Conservation (phyloP, 2,888 invertebrate genomes). For the Nematopogon swammerdamellus region DNA sequence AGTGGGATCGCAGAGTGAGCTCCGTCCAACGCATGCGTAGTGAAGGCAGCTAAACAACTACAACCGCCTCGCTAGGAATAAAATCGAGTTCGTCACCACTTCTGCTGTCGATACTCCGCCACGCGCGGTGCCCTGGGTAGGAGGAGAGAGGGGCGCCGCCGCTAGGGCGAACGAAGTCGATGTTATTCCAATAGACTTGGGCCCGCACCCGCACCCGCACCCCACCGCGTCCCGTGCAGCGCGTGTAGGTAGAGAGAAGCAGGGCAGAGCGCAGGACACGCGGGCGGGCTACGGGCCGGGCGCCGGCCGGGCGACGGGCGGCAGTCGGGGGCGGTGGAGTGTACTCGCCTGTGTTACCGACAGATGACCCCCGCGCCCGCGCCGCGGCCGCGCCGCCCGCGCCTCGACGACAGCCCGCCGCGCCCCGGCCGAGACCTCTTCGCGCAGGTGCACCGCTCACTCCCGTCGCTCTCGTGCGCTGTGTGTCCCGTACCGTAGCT, state of each 20-base stretch:
- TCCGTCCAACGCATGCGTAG: too few species aligned
- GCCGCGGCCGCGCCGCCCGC: conserved; percentile 30
- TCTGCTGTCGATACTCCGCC: too few species aligned
- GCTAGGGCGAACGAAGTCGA: not conserved
- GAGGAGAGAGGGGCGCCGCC: too few species aligned
- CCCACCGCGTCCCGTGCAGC: too few species aligned
- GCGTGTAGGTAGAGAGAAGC: too few species aligned
- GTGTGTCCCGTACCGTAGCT: not conserved
- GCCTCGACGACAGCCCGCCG: not conserved
- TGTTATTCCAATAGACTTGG: not conserved
- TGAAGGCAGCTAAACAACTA: too few species aligned
- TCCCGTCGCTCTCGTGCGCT: conserved; percentile 23
- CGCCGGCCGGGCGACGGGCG: conserved; percentile 19
- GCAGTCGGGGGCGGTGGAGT: conserved; percentile 28
- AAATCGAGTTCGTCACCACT: not conserved
- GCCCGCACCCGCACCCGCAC: too few species aligned
- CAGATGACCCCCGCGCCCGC: conserved; percentile 53
- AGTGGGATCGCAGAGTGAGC: too few species aligned
- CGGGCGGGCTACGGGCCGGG: conserved; percentile 24
- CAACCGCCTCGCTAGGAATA: not conserved
- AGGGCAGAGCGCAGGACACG: too few species aligned
- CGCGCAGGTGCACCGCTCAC: conserved; percentile 8
- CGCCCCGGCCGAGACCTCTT: conserved; percentile 6
- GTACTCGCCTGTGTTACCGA: conserved; percentile 31
- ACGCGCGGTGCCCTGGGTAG: too few species aligned